These are phyloP conservation scores for Spongilla lacustris DNA, from an alignment of 37 sponge, comb jelly and placozoan genomes.

Conservation along the genomic window DNA sequence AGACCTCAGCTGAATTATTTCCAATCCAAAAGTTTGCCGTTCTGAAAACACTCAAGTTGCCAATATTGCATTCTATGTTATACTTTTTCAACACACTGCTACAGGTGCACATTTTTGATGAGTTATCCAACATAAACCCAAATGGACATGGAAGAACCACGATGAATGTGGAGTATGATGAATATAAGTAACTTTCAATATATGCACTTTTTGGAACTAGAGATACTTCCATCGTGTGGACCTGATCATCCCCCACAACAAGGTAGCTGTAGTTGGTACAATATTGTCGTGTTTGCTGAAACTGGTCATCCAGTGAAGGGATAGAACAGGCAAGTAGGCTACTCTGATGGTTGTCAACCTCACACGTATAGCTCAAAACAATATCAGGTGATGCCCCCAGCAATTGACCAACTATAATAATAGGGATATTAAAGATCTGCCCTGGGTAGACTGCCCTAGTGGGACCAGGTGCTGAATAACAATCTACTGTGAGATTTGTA, in stretches of 20 bases:
- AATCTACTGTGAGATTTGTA: neutral
- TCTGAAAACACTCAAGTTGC: neutral
- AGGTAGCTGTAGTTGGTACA: neutral
- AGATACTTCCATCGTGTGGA: neutral
- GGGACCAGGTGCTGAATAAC: neutral
- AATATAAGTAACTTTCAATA: neutral
- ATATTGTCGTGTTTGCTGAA: neutral
- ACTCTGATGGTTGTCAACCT: neutral
- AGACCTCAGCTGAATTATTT: neutral
- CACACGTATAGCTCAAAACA: neutral
- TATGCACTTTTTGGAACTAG: neutral
- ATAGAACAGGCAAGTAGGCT: neutral
- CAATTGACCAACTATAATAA: neutral
- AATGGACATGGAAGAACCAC: neutral
- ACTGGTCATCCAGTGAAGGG: neutral
- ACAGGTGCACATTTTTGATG: neutral
- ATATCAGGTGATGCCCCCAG: neutral
- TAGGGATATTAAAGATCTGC: neutral
- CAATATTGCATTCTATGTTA: neutral
- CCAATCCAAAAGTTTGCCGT: neutral
- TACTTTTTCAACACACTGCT: neutral
- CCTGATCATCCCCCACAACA: neutral
- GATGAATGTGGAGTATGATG: neutral
- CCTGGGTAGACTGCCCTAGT: neutral
- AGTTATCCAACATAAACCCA: neutral